A percentile compares a stretch with the other conserved stretches of the same genome.
These are phyloP conservation scores for Drosophila falleni DNA, from an alignment of 2,888 invertebrate genomes.

Conservation along the genomic window DNA sequence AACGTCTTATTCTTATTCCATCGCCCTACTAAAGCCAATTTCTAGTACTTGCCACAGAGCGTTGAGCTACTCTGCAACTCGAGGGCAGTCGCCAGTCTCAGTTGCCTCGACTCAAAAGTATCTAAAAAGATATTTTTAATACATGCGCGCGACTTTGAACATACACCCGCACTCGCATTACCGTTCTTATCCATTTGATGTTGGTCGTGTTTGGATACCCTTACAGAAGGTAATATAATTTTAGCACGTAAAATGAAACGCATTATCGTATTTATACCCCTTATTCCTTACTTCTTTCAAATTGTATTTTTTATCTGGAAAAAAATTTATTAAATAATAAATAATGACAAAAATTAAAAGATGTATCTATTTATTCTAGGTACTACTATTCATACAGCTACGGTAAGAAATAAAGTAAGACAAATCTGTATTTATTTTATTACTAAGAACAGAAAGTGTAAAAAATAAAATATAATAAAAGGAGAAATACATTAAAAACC, in stretches of 20 bases:
- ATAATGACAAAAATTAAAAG: no score
- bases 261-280: no score
- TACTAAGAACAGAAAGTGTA: no score
- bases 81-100: constrained; percentile 3
- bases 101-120: constrained; percentile 61
- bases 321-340: no score
- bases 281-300: no score
- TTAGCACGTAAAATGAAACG: not conserved
- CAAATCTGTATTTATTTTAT: no score
- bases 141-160: constrained; percentile 67
- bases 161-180: constrained; percentile 30
- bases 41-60: constrained; percentile 58
- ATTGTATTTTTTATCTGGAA: no score
- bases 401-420: no score
- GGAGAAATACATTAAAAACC: no score
- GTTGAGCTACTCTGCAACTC: constrained; percentile 51
- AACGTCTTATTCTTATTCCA: constrained; percentile 65
- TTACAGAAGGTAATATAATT: not conserved
- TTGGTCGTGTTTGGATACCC: constrained; percentile 17
- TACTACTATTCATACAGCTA: no score
- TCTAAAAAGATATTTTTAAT: constrained; percentile 80
- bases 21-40: constrained; percentile 60
- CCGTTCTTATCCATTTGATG: constrained; percentile 60
- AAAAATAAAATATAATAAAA: no score
- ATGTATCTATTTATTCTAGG: no score